Conservation (phyloP, 2,888 invertebrate genomes). For the Catocala fraxini region DNA sequence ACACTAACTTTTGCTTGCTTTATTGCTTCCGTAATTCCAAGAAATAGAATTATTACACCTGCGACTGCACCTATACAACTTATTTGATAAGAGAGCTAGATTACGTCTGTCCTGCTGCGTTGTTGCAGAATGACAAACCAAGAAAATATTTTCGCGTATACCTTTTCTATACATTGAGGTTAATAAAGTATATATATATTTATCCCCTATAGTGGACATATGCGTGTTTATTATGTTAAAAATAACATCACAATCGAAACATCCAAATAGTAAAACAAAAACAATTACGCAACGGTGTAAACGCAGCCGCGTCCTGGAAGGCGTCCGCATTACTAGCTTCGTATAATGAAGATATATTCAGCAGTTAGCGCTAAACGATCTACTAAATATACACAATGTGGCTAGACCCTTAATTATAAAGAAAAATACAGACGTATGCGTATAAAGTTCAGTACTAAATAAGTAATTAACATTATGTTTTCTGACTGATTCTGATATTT, state of each 20-base stretch:
- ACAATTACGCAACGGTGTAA: slow-evolving; percentile 61
- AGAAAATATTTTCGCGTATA: too few relatives aligned
- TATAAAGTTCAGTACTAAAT: neutral
- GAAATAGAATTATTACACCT: too few relatives aligned
- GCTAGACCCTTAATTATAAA: slow-evolving; percentile 8
- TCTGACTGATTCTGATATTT: neutral
- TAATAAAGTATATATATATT: too few relatives aligned
- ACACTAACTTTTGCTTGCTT: too few relatives aligned
- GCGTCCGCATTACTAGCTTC: slow-evolving; percentile 35
- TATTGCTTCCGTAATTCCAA: too few relatives aligned
- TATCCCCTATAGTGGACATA: too few relatives aligned
- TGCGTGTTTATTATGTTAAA: too few relatives aligned
- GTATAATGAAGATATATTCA: slow-evolving; percentile 54
- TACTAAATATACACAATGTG: slow-evolving; percentile 31
- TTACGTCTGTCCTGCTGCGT: too few relatives aligned
- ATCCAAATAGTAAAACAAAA: neutral
- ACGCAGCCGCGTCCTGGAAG: slow-evolving; percentile 41
- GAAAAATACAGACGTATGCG: slow-evolving; percentile 20
- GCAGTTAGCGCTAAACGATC: slow-evolving; percentile 41
- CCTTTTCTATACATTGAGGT: too few relatives aligned
- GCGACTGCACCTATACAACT: too few relatives aligned
- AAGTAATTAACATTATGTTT: slow-evolving; percentile 1
- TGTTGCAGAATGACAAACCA: too few relatives aligned
- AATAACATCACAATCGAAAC: neutral
- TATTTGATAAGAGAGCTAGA: too few relatives aligned